A percentile compares a stretch with the other conserved stretches of the same genome.
phyloP scores from a whole-genome alignment of 92 coral and sea anemone species.

The Parazoanthus darwini region DNA sequence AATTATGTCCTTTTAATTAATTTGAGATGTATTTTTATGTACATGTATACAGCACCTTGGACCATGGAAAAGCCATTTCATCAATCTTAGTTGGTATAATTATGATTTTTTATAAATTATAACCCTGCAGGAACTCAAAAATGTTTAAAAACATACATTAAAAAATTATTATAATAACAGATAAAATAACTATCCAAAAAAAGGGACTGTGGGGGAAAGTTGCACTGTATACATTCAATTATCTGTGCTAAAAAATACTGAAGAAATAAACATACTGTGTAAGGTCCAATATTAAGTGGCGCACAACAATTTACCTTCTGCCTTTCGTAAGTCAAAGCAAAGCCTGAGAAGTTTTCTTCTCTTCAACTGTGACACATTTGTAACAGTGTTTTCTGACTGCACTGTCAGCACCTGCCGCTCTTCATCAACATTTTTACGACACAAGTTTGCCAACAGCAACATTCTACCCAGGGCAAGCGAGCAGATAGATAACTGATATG shows the following conservation, averaged over 20 bases:
- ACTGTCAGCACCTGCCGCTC: slow-evolving; percentile 22
- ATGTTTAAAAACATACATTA: too few relatives aligned
- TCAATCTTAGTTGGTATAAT: too few relatives aligned
- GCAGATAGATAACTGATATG: background rate
- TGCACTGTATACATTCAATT: too few relatives aligned
- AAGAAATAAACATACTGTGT: background rate
- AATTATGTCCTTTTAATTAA: too few relatives aligned
- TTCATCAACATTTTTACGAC: slow-evolving; percentile 30
- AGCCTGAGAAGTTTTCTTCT: slow-evolving; percentile 35
- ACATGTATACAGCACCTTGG: too few relatives aligned
- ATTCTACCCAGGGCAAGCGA: slow-evolving; percentile 15
- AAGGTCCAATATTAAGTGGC: background rate
- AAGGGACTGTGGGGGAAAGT: too few relatives aligned
- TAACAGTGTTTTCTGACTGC: slow-evolving; percentile 31
- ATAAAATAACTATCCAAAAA: too few relatives aligned
- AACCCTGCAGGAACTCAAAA: too few relatives aligned
- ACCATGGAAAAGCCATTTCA: too few relatives aligned
- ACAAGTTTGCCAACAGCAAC: slow-evolving; percentile 16
- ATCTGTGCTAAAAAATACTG: background rate
- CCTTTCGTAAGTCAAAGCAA: slow-evolving; percentile 32
- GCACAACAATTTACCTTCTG: slow-evolving; percentile 17
- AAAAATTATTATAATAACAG: too few relatives aligned
- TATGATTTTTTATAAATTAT: too few relatives aligned
- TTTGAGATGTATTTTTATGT: too few relatives aligned
- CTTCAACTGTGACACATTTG: slow-evolving; percentile 17